Evolutionary conservation across 2,797 vertebrate genomes (phyloP).

Genomic region (Alauda arvensis): DNA sequence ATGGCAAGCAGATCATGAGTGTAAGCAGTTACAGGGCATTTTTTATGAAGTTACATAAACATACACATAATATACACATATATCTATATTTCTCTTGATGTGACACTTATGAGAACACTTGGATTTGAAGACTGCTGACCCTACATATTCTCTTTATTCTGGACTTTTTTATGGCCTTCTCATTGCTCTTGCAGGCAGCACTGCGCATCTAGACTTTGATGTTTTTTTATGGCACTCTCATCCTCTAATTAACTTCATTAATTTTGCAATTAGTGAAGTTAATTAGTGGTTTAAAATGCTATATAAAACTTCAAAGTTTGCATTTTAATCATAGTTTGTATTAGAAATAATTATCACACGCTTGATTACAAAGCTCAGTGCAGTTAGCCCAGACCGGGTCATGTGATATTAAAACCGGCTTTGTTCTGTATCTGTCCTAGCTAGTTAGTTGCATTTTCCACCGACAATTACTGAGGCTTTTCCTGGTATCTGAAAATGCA

Average conservation of each 20-base stretch:
- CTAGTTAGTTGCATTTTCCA: background rate
- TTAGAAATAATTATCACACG: conserved; percentile 60
- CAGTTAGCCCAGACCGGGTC: conserved; percentile 41
- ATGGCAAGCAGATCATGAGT: background rate
- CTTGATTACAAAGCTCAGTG: conserved; percentile 55
- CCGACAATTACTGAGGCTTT: background rate
- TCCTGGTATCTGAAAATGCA: background rate
- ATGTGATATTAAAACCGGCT: background rate
- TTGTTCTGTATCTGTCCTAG: conserved; percentile 24
- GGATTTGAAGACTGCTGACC: conserved; percentile 25
- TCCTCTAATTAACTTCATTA: conserved; percentile 72
- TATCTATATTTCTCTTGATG: background rate
- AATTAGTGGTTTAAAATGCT: conserved; percentile 67
- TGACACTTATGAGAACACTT: background rate
- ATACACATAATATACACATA: background rate
- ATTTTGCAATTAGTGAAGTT: conserved; percentile 64
- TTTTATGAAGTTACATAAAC: background rate
- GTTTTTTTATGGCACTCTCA: conserved; percentile 62
- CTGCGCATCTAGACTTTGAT: conserved; percentile 64
- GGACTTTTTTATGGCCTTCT: conserved; percentile 3
- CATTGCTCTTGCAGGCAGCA: conserved; percentile 37
- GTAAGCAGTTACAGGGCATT: conserved; percentile 1
- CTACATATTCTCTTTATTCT: background rate
- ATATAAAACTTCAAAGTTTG: conserved; percentile 72
- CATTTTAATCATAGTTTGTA: conserved; percentile 68